Conservation (phyloP, 2,888 invertebrate species). For the Dolichomitus sp. region DNA sequence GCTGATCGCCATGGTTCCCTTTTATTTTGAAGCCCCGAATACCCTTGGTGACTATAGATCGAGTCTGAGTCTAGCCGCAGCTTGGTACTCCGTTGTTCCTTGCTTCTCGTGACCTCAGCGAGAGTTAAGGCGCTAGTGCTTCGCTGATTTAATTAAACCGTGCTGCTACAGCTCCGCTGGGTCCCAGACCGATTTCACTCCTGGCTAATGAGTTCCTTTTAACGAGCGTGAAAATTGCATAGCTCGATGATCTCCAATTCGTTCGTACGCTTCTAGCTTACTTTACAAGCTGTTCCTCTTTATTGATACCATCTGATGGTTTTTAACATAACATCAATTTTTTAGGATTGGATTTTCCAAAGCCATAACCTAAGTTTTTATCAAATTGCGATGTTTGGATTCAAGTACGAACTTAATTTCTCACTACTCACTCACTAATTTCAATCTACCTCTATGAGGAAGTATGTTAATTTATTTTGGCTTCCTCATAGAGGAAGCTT, state of each 20-base stretch:
- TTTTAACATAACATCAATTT: neutral
- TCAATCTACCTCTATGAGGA: too few relatives aligned
- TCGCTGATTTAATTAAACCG: conserved; percentile 52
- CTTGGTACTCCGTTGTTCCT: neutral
- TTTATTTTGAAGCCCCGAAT: neutral
- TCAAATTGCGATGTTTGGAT: neutral
- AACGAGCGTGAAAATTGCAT: conserved; percentile 52
- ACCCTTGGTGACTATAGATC: conserved; percentile 20
- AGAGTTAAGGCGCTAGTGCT: conserved; percentile 23
- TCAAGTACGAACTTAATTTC: neutral
- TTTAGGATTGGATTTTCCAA: neutral
- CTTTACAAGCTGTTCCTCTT: conserved; percentile 15
- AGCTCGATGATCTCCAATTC: conserved; percentile 38
- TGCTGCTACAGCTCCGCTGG: conserved; percentile 4
- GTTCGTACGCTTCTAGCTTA: neutral
- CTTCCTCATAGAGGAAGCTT: too few relatives aligned
- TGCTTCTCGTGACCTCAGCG: conserved; percentile 4
- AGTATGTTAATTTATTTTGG: too few relatives aligned
- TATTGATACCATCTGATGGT: neutral
- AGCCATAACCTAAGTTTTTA: neutral
- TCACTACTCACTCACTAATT: too few relatives aligned
- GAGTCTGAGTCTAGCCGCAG: conserved; percentile 2
- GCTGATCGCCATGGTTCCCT: conserved; percentile 6
- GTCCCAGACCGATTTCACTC: conserved; percentile 1
- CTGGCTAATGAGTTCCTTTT: conserved; percentile 59